These are phyloP conservation scores for Caenorhabditis inopinata DNA, from an alignment of 1,140 invertebrate species.

Conservation along the genomic window DNA sequence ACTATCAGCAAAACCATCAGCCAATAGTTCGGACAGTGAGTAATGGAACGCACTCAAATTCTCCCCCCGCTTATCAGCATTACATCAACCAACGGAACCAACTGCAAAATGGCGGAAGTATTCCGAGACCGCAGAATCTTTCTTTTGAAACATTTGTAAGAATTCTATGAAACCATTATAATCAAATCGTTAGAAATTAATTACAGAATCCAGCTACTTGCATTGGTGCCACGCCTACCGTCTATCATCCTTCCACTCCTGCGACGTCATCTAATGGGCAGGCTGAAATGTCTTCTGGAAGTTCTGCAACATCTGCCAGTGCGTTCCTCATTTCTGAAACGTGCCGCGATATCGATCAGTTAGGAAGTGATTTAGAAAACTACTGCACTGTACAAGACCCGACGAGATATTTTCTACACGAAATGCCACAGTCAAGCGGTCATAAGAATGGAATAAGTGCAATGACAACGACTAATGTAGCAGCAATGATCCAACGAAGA, in stretches of 20 bases:
- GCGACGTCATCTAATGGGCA: not conserved
- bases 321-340: constrained; percentile 22
- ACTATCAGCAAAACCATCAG: not conserved
- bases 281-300: not conserved
- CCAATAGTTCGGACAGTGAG: not conserved
- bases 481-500: not conserved
- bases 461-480: not conserved
- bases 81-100: constrained; percentile 3
- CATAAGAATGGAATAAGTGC: not conserved
- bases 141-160: not conserved
- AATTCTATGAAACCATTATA: not conserved
- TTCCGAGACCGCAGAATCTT: not conserved
- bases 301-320: not conserved
- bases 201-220: not conserved
- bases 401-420: not conserved
- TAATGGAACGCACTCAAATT: not conserved
- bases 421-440: not conserved
- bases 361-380: constrained; percentile 20
- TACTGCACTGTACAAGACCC: constrained; percentile 1
- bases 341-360: not conserved
- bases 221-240: not conserved
- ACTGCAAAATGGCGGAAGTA: not conserved
- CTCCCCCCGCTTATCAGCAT: not conserved
- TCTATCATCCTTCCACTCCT: not conserved
- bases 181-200: no score